Evolutionary conservation across 1,140 invertebrate species (phyloP).

Genomic region (Aphelinus certus): DNA sequence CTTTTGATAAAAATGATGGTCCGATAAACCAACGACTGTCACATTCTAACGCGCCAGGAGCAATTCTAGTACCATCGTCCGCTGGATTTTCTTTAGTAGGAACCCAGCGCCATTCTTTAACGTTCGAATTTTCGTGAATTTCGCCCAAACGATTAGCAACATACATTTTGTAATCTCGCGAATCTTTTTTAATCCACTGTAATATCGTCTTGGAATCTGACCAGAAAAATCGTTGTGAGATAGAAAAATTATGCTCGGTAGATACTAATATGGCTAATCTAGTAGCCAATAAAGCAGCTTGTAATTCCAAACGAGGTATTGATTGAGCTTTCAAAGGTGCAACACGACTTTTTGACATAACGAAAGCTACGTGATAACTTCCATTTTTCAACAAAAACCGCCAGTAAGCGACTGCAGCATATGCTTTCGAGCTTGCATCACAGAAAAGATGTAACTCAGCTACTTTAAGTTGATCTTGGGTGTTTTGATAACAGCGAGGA

Average conservation of each 20-base stretch:
- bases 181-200: background rate
- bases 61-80: background rate
- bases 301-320: constrained; percentile 43
- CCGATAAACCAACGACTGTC: constrained; percentile 3
- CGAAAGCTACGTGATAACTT: background rate
- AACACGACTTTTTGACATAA: constrained; percentile 17
- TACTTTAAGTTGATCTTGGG: background rate
- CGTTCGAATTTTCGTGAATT: background rate
- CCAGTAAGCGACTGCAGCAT: background rate
- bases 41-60: background rate
- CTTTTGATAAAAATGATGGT: background rate
- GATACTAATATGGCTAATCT: background rate
- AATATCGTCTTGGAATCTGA: constrained; percentile 27
- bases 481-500: constrained; percentile 1
- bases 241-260: background rate
- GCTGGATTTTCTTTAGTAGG: constrained; percentile 9
- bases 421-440: background rate
- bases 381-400: background rate
- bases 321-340: constrained; percentile 38
- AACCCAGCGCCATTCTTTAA: constrained; percentile 3
- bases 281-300: constrained; percentile 31
- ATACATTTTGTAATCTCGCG: constrained; percentile 2
- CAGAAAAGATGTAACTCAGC: constrained; percentile 11
- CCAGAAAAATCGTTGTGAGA: constrained; percentile 15
- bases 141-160: background rate